Conservation (phyloP, 1,140 invertebrate species). For the Drosophila trapezifrons region DNA sequence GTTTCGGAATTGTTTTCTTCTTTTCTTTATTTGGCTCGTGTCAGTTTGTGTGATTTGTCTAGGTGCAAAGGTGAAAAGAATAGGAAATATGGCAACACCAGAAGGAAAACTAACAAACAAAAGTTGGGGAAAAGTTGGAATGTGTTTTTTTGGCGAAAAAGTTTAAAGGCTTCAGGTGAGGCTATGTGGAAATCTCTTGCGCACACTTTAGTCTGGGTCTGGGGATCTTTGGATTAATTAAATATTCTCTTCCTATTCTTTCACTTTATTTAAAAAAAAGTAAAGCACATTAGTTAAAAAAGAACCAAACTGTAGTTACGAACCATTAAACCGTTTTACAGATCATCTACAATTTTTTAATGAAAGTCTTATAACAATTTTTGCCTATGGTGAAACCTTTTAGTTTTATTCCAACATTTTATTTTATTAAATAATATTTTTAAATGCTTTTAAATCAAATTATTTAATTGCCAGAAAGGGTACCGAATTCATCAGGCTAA, state of each 20-base stretch:
- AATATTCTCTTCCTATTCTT: not conserved
- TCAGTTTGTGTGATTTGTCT: slow-evolving; percentile 72
- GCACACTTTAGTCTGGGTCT: slow-evolving; percentile 17
- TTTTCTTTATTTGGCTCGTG: slow-evolving; percentile 30
- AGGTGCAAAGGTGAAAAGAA: slow-evolving; percentile 38
- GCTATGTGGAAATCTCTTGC: slow-evolving; percentile 14
- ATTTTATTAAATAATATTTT: too few relatives aligned
- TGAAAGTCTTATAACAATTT: too few relatives aligned
- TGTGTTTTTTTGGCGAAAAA: slow-evolving; percentile 20
- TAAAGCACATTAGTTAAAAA: too few relatives aligned
- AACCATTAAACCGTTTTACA: too few relatives aligned
- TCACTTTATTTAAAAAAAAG: not conserved
- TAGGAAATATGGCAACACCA: slow-evolving; percentile 38
- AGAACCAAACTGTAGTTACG: not conserved
- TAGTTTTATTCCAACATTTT: too few relatives aligned
- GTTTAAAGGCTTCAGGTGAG: slow-evolving; percentile 11
- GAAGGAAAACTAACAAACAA: slow-evolving; percentile 47
- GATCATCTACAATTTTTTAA: too few relatives aligned
- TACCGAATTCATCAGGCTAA: too few relatives aligned
- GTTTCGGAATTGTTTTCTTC: slow-evolving; percentile 60
- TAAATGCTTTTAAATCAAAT: too few relatives aligned
- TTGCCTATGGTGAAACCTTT: too few relatives aligned
- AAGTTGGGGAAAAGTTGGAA: slow-evolving; percentile 33
- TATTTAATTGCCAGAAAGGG: too few relatives aligned
- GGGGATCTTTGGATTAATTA: not conserved